Base-by-base conservation (phyloP, 2,113 vertebrate genomes). In the Chionis minor region DNA sequence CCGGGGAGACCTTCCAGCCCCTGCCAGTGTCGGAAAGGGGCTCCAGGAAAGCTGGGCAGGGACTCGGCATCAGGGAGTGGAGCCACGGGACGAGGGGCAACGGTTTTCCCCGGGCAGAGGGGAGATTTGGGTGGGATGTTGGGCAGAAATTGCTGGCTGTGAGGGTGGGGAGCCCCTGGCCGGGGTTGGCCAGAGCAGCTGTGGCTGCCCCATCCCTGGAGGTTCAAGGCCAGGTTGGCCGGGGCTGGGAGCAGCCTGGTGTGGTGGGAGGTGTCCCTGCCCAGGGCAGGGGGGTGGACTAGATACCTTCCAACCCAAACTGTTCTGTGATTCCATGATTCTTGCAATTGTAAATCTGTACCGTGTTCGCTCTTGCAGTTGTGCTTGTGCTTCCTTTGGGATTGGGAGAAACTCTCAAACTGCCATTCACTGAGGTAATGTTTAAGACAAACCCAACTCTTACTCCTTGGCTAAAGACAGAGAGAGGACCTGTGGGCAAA, bases 281-380 rank as follows among this genome's bases (percentile, higher is more conserved):
- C 27, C 28, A 18, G 27, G 54, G 54, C 54, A 55, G 54, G 54
- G 26, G 59, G 10, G 18, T 35, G 35, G 4, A 27, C 24, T 12
- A 7, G 35, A 3, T 12, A 10, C 35, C 17, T 63, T 62, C 61
- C 16, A 0, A 19, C 26, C 61, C 26, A 62, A 40, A 40, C 16
- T 7, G 2, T 18, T 9, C 61, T 42, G 35, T 63, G 62, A 42
- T 63, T 63, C 40, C 5, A 20, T 20, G 38, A 13, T 6, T 28
- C 14, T 23, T 42, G 22, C 40, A 12, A 0, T 10, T 51, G 59
- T 9, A 23, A 30, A 3, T 1, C 9, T 14, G 69, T 17, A 1
- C 10, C 8, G 51, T 55, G 8, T 38, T 47, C 14, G 3, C 28
- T 51, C 19, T 54, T 10, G 26, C 30, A 7, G 10, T 33, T 38